Conservation (phyloP, 2,797 vertebrate genomes). For the Ispidina lecontei region DNA sequence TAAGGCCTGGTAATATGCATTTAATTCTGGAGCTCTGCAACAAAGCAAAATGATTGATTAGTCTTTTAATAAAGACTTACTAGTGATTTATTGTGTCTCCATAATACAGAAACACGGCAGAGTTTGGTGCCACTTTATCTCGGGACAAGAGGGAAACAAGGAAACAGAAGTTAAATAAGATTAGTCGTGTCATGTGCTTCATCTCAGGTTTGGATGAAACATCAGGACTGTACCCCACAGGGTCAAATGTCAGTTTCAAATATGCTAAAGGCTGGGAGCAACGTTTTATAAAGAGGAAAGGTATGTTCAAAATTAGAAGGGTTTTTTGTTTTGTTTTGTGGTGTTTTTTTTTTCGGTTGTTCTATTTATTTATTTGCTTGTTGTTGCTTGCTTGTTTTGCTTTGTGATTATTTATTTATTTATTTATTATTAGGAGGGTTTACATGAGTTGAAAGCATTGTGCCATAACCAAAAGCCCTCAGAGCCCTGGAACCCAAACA, state of each 20-base stretch:
- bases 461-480: background rate
- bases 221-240: background rate
- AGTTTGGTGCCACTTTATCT: background rate
- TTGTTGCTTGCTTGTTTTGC: no score
- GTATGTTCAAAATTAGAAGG: background rate
- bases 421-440: background rate
- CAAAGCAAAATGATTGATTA: background rate
- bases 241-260: background rate
- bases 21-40: background rate
- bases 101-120: background rate
- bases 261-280: background rate
- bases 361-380: accelerated
- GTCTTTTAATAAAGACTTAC: background rate
- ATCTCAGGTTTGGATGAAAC: background rate
- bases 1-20: background rate
- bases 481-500: background rate
- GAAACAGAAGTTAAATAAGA: background rate
- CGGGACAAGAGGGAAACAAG: background rate
- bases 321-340: accelerated
- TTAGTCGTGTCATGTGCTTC: background rate
- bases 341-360: no score
- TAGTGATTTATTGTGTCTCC: constrained; percentile 11
- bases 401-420: no score
- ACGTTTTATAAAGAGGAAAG: background rate
- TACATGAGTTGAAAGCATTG: background rate